Base-by-base conservation (phyloP, 2,797 vertebrate species). In the Chrysocyon brachyurus region DNA sequence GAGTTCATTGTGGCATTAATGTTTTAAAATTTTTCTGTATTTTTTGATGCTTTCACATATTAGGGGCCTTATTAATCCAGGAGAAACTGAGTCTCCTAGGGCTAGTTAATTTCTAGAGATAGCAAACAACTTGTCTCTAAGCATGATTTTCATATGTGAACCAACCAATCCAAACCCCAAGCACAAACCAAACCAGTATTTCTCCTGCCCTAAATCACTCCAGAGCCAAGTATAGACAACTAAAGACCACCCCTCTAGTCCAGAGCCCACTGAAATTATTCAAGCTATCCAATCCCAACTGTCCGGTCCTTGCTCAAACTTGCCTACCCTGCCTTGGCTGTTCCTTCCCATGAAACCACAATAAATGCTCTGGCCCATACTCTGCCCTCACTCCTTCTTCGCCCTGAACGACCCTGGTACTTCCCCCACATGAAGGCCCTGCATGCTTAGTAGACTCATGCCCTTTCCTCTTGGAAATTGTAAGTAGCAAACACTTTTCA, bases 121-220 rank as follows among this genome's bases (percentile, higher is more conserved):
- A 83, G 49, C 22, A 57, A 83, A 28, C 82, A 72, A n/a, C 57
- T 90, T 87, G 19, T 24, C 79, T 70, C 2, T 8, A 17, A 49
- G 36, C 15, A 54, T 54, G 22, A 5, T 40, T 93, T 91, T 84
- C 12, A 46, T 64, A 68, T 68, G 28, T 63, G 85, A 95, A n/a
- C 22, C 22, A 75, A 15, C 22, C 14, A 19, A 10, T 36, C 22
- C n/a, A 68, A 72, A 94, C 52, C 75, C 33, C 64, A 28, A 64
- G 40, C 40, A 82, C 7, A 59, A 17, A 14, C 11, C 21, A 24
- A 86, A 10, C 61, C n/a, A 46, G 2, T 70, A 54, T 61, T 63
- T 81, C 31, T 63, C 16, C 14, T 93, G 49, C 49, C 4, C 46
- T 70, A 26, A n/a, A 24, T 56, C 12, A 70, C 33, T 12, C 36